Evolutionary conservation across 2,797 vertebrate species (phyloP), one percentile per base, ranked within the genome.

Genomic region (Echiichthys vipera): DNA sequence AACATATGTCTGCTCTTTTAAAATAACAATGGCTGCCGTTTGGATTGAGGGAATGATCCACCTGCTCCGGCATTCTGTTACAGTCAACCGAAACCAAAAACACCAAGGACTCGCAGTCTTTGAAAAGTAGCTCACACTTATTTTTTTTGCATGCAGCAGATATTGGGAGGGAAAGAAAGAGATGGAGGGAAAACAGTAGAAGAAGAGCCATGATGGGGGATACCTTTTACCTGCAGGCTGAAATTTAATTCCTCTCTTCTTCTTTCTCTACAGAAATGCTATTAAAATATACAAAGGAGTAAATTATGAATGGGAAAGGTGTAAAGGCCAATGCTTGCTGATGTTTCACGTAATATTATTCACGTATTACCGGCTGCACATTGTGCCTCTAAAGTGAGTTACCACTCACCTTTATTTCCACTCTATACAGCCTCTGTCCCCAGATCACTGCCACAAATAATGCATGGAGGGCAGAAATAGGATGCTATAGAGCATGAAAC

Each of bases 1-100:
- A 92, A 91, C 92, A 93, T 92, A 90, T 92, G 90, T 92, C 86
- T 86, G 80, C 81, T 91, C 87, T 90, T 90, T 90, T 83, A 86
- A 88, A 91, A 90, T 89, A 86, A 87, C 89, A 92, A 91, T 88
- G 84, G 85, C 82, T 82, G 80, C 71, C 71, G 76, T 86, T 90
- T 88, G 86, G 88, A 90, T 83, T 75, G 81, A 85, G 70, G 75
- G 54, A 87, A 84, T 75, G 74, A 83, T 91, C 87, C 92, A 92
- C 92, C 92, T 93, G 91, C 90, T 92, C 88, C 72, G 3, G 62
- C 88, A 86, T 89, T 89, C 89, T 91, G 88, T 84, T 81, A 84
- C 78, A 77, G 55, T 87, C 70, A 54, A 84, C 70, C 37, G 7
- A 73, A 83, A 86, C 78, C 79, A 73, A 84, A 84, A 89, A 80